These are phyloP conservation scores for Tenualosa ilisha DNA, from an alignment of 2,797 vertebrate species.

Conservation along the genomic window DNA sequence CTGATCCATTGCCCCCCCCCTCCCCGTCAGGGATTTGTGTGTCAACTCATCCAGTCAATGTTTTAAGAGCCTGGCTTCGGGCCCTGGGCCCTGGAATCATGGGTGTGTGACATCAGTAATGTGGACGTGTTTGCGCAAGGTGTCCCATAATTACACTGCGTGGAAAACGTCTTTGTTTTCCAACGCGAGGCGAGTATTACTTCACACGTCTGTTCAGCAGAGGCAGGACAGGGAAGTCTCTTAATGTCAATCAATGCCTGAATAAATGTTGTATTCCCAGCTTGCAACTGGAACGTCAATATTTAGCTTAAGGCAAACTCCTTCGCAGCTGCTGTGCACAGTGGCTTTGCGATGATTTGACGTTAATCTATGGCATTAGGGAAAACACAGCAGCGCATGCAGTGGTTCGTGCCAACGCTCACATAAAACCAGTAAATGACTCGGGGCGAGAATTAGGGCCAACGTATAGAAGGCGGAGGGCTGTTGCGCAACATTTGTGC, in stretches of 20 bases:
- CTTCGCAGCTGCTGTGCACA: slow-evolving; percentile 26
- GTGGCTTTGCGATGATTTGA: slow-evolving; percentile 60
- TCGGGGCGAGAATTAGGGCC: slow-evolving; percentile 28
- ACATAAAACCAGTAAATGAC: slow-evolving; percentile 29
- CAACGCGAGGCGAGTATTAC: not conserved
- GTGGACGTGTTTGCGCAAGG: not conserved
- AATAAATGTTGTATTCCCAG: slow-evolving; percentile 50
- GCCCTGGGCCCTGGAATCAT: not conserved
- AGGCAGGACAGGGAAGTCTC: slow-evolving; percentile 49
- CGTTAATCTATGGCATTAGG: slow-evolving; percentile 69
- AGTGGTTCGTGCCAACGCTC: slow-evolving; percentile 42
- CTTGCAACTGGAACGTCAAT: slow-evolving; percentile 36
- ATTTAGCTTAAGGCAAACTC: slow-evolving; percentile 46
- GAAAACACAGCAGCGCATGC: slow-evolving; percentile 44
- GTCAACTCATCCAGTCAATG: slow-evolving; percentile 52
- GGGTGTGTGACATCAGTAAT: slow-evolving; percentile 33
- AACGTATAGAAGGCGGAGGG: not conserved
- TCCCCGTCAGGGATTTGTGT: slow-evolving; percentile 47
- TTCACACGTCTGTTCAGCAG: not conserved
- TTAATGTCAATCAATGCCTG: slow-evolving; percentile 67
- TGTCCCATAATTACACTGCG: not conserved
- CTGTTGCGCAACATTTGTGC: not conserved
- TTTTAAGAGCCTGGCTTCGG: slow-evolving; percentile 34
- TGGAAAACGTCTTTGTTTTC: not conserved
- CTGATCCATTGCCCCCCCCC: slow-evolving; percentile 45